Percentiles rank a stretch among this genome's conserved stretches.
Conservation (phyloP, 2,888 invertebrate genomes). For the Sialis fuliginosa region DNA sequence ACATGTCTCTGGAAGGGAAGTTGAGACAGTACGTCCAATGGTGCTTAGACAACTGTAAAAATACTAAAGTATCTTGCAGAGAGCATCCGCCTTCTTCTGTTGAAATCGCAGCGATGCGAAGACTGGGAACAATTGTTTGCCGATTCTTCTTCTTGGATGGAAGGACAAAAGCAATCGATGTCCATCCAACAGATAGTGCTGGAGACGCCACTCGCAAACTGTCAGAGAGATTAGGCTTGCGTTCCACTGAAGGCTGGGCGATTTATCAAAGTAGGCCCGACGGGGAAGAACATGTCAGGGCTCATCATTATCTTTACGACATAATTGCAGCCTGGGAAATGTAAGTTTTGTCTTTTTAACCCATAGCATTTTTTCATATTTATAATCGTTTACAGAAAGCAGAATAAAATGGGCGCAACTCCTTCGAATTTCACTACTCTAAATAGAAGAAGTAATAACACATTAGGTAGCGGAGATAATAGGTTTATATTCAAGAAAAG, state of each 20-base stretch:
- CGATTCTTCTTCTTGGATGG: slow-evolving; percentile 91
- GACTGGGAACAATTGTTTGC: slow-evolving; percentile 81
- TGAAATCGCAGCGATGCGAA: slow-evolving; percentile 85
- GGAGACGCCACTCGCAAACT: slow-evolving; percentile 77
- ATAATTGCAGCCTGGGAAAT: slow-evolving; percentile 90
- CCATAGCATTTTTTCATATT: slow-evolving; percentile 13
- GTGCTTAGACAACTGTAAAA: slow-evolving; percentile 85
- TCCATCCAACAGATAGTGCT: slow-evolving; percentile 88
- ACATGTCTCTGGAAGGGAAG: slow-evolving; percentile 45
- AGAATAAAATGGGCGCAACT: slow-evolving; percentile 32
- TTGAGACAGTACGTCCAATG: slow-evolving; percentile 78
- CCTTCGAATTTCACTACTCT: slow-evolving; percentile 33
- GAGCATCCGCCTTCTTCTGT: slow-evolving; percentile 80
- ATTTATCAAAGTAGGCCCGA: slow-evolving; percentile 79
- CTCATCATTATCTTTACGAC: slow-evolving; percentile 84
- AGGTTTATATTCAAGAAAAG: slow-evolving; percentile 83
- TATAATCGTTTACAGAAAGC: slow-evolving; percentile 25
- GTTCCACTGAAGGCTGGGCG: slow-evolving; percentile 83
- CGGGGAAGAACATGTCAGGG: slow-evolving; percentile 77
- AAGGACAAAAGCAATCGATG: slow-evolving; percentile 85
- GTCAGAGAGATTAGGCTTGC: slow-evolving; percentile 72
- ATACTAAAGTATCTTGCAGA: slow-evolving; percentile 63
- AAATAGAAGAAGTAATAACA: slow-evolving; percentile 37
- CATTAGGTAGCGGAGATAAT: slow-evolving; percentile 71
- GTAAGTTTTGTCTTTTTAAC: slow-evolving; percentile 28